Conservation (phyloP, 2,888 invertebrate species). For the Pandemis heparana region DNA sequence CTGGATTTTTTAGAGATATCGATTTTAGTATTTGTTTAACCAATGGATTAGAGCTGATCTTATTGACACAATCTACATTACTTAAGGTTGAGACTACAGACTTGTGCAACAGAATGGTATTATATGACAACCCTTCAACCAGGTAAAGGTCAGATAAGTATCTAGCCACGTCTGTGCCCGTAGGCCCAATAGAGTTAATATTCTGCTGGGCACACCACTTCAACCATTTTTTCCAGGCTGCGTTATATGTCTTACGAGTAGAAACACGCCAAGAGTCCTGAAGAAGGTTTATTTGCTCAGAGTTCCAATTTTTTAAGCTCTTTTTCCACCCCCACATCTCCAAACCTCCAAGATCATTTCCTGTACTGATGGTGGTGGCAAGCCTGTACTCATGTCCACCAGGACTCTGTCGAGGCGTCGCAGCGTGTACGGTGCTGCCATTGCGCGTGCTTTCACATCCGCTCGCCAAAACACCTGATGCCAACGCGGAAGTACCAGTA, state of each 20-base stretch:
- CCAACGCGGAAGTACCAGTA: slow-evolving; percentile 50
- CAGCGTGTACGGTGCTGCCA: slow-evolving; percentile 2
- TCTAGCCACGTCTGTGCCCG: slow-evolving; percentile 38
- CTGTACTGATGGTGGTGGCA: slow-evolving; percentile 43
- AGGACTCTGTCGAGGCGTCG: slow-evolving; percentile 9
- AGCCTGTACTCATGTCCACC: slow-evolving; percentile 32
- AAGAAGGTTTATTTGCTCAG: slow-evolving; percentile 31
- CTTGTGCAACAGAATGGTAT: slow-evolving; percentile 33
- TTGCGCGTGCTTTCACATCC: slow-evolving; percentile 31
- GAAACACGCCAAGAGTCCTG: slow-evolving; percentile 42
- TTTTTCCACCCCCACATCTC: slow-evolving; percentile 49
- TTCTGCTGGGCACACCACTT: slow-evolving; percentile 42
- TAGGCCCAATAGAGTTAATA: no score
- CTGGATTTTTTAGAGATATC: slow-evolving; percentile 1
- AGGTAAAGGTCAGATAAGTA: slow-evolving; percentile 39
- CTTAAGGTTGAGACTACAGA: slow-evolving; percentile 23
- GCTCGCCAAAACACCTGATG: slow-evolving; percentile 46
- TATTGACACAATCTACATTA: neutral
- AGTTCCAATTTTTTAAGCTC: slow-evolving; percentile 34
- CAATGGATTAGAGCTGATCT: neutral
- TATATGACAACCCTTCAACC: slow-evolving; percentile 32
- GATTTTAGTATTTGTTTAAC: slow-evolving; percentile 31
- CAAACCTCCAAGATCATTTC: slow-evolving; percentile 48
- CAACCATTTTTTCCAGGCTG: slow-evolving; percentile 48
- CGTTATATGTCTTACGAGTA: slow-evolving; percentile 44